These are phyloP conservation scores for Hylyphantes graminicola DNA, from an alignment of 1,140 invertebrate species.

Conservation along the genomic window DNA sequence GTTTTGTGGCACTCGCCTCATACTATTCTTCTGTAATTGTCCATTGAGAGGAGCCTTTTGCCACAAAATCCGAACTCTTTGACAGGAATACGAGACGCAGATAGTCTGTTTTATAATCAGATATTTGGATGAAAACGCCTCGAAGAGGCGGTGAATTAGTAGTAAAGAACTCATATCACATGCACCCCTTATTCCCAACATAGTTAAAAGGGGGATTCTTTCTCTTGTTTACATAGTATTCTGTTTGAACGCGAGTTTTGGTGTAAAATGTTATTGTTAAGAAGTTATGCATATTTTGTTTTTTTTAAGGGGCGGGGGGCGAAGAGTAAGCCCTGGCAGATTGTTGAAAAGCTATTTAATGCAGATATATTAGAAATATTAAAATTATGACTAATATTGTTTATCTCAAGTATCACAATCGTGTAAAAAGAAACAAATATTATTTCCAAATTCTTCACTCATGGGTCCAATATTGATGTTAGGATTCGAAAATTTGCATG, in stretches of 20 bases:
- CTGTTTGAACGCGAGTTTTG: constrained; percentile 25
- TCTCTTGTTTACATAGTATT: constrained; percentile 38
- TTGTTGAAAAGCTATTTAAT: background rate
- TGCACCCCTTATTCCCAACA: constrained; percentile 6
- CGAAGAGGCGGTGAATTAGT: constrained; percentile 8
- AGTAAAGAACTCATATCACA: constrained; percentile 39
- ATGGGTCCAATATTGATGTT: constrained; percentile 46
- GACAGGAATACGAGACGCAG: background rate
- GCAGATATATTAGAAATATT: background rate
- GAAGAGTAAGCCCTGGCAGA: background rate
- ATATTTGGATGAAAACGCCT: background rate
- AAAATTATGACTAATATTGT: background rate
- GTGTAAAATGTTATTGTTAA: constrained; percentile 34
- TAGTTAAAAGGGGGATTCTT: constrained; percentile 5
- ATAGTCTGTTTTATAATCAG: constrained; percentile 6
- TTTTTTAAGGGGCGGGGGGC: background rate
- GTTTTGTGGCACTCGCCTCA: constrained; percentile 47
- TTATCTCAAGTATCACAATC: no score
- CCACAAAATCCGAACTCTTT: constrained; percentile 20
- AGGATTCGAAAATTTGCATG: constrained; percentile 22
- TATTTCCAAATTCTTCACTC: constrained; percentile 17
- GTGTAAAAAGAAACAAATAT: background rate
- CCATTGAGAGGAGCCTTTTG: constrained; percentile 29
- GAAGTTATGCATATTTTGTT: constrained; percentile 29
- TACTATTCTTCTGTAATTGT: constrained; percentile 50